Evolutionary conservation across 2,888 invertebrate species (phyloP), one percentile per base, ranked within the genome.

Genomic region (Drosophila vallismaia): DNA sequence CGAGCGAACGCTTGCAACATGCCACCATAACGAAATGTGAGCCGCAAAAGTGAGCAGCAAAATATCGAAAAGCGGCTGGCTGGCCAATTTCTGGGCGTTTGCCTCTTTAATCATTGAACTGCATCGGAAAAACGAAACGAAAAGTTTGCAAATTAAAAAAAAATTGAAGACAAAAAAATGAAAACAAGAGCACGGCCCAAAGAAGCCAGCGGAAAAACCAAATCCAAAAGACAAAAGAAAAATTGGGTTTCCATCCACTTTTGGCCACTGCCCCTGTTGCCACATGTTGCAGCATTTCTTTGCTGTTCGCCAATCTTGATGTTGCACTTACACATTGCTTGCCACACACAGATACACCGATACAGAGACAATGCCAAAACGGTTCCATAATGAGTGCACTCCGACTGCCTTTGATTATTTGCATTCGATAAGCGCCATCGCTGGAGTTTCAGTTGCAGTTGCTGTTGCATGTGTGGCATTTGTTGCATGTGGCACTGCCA

Each of bases 271-370:
- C 26, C 19, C 51, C 31, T 31, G 80, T 83, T 87, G 87, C 81
- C 87, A 85, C 87, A 87, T 82, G 82, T 87, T 82, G 87, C 87
- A 87, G 82, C 82, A 85, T 87, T 87, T 87, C 87, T 82, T 82
- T 84, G 63, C 59, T 59, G 79, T 73, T 71, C 64, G 63, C 73
- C 84, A 77, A 84, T 84, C 84, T 84, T 70, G 84, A 84, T 84
- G 58, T 57, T 73, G 59, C 66, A 71, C 64, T 72, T 52, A 71
- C 46, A 52, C 46, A 40, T 6, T 24, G 36, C 28, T 29, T 51
- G 66, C 38, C 51, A 44, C 51, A 44, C 53, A 60, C 31, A 58
- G 36, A 70, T 48, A 58, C 9, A 45, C 12, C 19, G 44, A 51
- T 31, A 60, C 42, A 57, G 46, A 59, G 40, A 59, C 9, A 46